Base-by-base conservation (phyloP, 2,113 vertebrate species). In the Penelope pileata region DNA sequence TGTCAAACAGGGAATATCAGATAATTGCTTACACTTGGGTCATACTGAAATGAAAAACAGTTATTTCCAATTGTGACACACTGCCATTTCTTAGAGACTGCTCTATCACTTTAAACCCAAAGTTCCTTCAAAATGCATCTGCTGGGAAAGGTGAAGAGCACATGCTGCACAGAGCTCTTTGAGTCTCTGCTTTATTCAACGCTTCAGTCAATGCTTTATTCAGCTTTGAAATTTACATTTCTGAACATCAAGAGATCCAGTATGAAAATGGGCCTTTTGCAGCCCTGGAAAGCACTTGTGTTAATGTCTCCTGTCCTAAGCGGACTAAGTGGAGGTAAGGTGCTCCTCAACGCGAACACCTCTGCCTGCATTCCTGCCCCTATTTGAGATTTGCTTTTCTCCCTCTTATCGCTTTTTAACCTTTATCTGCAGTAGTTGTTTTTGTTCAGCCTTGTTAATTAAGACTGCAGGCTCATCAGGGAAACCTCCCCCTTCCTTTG, bases 391-490 rank as follows among this genome's bases (percentile, higher is more conserved):
- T 23, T 4, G 23, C 51, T 75, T 78, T 83, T 73, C 15, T 75
- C 86, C 36, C 83, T 56, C 48, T 34, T 2, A 3, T 69, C 89
- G 92, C 88, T 50, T 89, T 62, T 6, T 21, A 86, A 69, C 87
- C 80, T 89, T 85, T 24, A 76, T 88, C 73, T 64, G 56, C 15
- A 29, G 47, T 81, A 88, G 93, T 81, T 86, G 83, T 70, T 36
- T 81, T 63, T 78, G 83, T 81, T 90, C 78, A 88, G 29, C 50
- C 30, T 23, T 8, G 69, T 92, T 92, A 91, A 92, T 94, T 84
- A 93, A 86, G 86, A 64, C 48, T 79, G 23, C 7, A 22, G 50
- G 88, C 83, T 92, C 93, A 48, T 83, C 67, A 62, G 92, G 88
- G 85, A 69, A 58, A 59, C 76, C 36, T 47, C 48, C 40, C 68